A percentile compares a stretch with the other conserved stretches of the same genome.
phyloP scores from a whole-genome alignment of 2,797 vertebrate genomes.

The Poecilia wingei region DNA sequence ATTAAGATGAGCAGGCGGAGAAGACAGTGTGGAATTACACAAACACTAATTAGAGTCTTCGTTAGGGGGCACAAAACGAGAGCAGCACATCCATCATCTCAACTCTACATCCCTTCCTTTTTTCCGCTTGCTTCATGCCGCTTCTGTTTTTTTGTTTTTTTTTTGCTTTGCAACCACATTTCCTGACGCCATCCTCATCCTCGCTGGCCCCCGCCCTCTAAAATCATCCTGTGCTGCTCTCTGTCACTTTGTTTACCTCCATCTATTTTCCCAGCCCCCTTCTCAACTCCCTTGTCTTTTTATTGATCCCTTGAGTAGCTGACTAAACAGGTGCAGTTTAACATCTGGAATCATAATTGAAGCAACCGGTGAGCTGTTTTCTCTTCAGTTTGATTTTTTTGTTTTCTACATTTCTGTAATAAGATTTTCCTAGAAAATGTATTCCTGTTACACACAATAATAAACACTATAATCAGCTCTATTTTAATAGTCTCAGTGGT shows the following conservation, averaged over 20 bases:
- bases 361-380: slow-evolving; percentile 29
- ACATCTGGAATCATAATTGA: slow-evolving; percentile 52
- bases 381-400: slow-evolving; percentile 38
- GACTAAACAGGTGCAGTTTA: slow-evolving; percentile 56
- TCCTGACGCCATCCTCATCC: slow-evolving; percentile 31
- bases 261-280: slow-evolving; percentile 15
- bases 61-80: slow-evolving; percentile 85
- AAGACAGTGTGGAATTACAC: slow-evolving; percentile 89
- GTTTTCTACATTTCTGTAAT: slow-evolving; percentile 32
- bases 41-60: slow-evolving; percentile 88
- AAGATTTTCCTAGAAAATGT: slow-evolving; percentile 41
- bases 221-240: slow-evolving; percentile 29
- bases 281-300: slow-evolving; percentile 25
- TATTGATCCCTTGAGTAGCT: slow-evolving; percentile 62
- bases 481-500: slow-evolving; percentile 73
- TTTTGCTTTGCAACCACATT: slow-evolving; percentile 55
- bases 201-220: slow-evolving; percentile 20
- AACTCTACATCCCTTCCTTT: slow-evolving; percentile 68
- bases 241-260: neutral
- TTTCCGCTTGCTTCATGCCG: slow-evolving; percentile 42
- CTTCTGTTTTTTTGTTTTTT: slow-evolving; percentile 25
- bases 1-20: slow-evolving; percentile 87
- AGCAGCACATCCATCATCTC: slow-evolving; percentile 83
- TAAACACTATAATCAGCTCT: slow-evolving; percentile 66
- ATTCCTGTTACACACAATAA: slow-evolving; percentile 47